Evolutionary conservation across 2,113 vertebrate species (phyloP).

Genomic region (Hylia prasina): DNA sequence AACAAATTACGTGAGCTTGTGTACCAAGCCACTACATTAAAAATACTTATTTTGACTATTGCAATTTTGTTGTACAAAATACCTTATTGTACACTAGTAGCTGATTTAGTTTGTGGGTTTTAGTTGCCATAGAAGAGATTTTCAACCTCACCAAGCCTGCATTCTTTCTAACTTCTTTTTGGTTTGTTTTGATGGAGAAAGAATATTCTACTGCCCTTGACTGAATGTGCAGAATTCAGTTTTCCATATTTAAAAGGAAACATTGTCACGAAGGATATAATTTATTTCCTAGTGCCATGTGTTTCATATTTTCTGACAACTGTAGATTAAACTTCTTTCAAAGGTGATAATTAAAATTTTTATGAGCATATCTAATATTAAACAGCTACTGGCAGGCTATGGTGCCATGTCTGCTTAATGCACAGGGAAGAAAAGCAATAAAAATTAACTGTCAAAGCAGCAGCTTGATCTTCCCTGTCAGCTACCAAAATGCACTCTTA

Average conservation of each 20-base stretch:
- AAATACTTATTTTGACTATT: background rate
- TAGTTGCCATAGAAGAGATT: background rate
- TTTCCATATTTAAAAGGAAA: constrained; percentile 18
- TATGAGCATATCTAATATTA: constrained; percentile 64
- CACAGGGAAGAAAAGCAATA: constrained; percentile 37
- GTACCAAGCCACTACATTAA: background rate
- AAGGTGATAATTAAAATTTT: constrained; percentile 65
- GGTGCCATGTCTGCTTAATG: constrained; percentile 39
- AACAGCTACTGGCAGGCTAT: constrained; percentile 40
- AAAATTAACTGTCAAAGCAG: constrained; percentile 59
- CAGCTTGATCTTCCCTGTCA: constrained; percentile 34
- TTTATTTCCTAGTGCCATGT: constrained; percentile 10
- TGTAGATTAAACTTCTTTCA: constrained; percentile 57
- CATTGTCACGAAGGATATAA: constrained; percentile 16
- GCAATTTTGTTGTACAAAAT: background rate
- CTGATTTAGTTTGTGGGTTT: background rate
- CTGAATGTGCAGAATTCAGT: background rate
- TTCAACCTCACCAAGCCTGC: background rate
- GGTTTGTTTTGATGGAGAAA: background rate
- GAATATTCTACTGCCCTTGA: background rate
- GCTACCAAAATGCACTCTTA: background rate
- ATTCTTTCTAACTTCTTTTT: background rate
- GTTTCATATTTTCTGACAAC: constrained; percentile 60
- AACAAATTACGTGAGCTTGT: background rate
- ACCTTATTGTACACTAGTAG: background rate